Conservation (phyloP, 1,140 invertebrate species). For the Temnothorax curvispinosus region DNA sequence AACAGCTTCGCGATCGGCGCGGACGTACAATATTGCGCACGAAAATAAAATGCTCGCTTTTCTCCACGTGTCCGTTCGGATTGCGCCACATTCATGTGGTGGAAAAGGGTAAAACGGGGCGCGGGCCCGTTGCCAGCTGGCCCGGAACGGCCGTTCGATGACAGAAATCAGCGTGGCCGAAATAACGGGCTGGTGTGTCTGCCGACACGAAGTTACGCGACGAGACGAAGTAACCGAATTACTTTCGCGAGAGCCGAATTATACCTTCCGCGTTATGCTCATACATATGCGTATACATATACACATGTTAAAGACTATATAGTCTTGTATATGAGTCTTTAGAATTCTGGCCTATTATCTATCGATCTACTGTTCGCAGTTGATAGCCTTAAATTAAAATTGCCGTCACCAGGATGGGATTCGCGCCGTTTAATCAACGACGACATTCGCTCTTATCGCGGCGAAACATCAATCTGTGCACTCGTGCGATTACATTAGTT, state of each 20-base stretch:
- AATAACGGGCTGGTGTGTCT: conserved; percentile 31
- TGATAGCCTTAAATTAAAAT: conserved; percentile 41
- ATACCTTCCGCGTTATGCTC: background rate
- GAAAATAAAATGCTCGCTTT: conserved; percentile 35
- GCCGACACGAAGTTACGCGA: background rate
- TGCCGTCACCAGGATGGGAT: background rate
- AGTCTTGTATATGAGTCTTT: background rate
- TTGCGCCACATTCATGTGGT: conserved; percentile 13
- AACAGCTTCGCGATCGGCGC: background rate
- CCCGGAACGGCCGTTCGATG: background rate
- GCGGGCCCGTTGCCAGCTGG: conserved; percentile 51
- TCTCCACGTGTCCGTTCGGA: background rate
- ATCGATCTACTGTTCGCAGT: background rate
- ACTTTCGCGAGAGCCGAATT: background rate
- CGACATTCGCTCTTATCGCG: background rate
- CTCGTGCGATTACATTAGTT: background rate
- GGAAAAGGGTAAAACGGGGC: conserved; percentile 23
- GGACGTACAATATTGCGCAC: background rate
- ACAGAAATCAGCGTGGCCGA: conserved; percentile 39
- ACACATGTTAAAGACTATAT: background rate
- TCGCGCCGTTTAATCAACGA: conserved; percentile 24
- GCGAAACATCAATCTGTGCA: conserved; percentile 7
- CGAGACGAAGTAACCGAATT: background rate
- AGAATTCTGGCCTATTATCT: background rate
- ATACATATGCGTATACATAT: background rate